Conservation (phyloP, 2,888 invertebrate genomes). For the Tinea pellionella region DNA sequence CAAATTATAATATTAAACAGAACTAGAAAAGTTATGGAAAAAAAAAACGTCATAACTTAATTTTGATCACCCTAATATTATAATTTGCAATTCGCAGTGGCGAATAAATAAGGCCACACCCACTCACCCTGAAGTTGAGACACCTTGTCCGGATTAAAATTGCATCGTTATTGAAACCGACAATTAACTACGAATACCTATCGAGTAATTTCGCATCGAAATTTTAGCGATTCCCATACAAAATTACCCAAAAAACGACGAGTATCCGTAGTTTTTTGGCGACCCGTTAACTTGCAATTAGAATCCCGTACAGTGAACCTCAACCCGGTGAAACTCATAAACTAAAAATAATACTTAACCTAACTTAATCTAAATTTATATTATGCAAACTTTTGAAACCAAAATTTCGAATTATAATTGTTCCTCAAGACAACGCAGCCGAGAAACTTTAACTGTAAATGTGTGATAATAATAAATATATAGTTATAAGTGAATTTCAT, state of each 20-base stretch:
- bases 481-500: neutral
- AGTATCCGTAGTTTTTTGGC: too few relatives aligned
- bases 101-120: neutral
- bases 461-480: neutral
- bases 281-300: neutral
- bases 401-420: too few relatives aligned
- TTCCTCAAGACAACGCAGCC: too few relatives aligned
- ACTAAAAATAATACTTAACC: too few relatives aligned
- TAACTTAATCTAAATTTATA: too few relatives aligned
- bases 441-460: too few relatives aligned
- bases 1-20: neutral
- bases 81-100: neutral
- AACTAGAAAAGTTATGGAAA: neutral
- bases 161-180: too few relatives aligned
- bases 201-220: too few relatives aligned
- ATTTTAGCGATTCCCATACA: too few relatives aligned
- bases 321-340: neutral
- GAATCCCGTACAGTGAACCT: neutral
- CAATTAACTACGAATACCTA: too few relatives aligned
- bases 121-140: neutral
- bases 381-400: too few relatives aligned
- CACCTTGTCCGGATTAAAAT: neutral
- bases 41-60: neutral
- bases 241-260: too few relatives aligned
- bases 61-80: neutral